These are phyloP conservation scores for Melanotaenia boesemani DNA, from an alignment of 2,797 vertebrate species.

Conservation along the genomic window DNA sequence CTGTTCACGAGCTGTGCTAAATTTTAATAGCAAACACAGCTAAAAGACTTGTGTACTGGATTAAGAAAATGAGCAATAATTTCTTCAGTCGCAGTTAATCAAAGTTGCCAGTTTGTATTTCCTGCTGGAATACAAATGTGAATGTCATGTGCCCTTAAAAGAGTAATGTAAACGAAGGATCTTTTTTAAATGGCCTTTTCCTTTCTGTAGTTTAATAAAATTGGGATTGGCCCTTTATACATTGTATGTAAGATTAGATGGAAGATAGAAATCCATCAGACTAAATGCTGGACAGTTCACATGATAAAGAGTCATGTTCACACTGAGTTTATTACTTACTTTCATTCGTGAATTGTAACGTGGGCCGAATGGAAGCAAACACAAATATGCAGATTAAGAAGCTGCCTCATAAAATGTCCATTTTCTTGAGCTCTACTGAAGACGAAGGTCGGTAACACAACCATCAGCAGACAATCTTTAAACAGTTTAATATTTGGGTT, in stretches of 20 bases:
- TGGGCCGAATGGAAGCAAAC: neutral
- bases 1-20: constrained; percentile 14
- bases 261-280: constrained; percentile 19
- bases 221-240: constrained; percentile 36
- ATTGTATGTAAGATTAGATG: constrained; percentile 20
- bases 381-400: constrained; percentile 6
- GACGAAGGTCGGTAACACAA: constrained; percentile 66
- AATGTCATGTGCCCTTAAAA: constrained; percentile 61
- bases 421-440: constrained; percentile 34
- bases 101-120: constrained; percentile 56
- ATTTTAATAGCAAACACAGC: constrained; percentile 42
- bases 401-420: constrained; percentile 8
- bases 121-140: constrained; percentile 57
- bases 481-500: constrained; percentile 75
- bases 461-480: constrained; percentile 80
- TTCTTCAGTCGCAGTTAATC: constrained; percentile 35
- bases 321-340: constrained; percentile 2
- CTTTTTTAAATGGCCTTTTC: constrained; percentile 38
- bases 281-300: constrained; percentile 18
- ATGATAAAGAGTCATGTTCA: constrained; percentile 5
- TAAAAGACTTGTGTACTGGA: constrained; percentile 43
- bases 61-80: constrained; percentile 66
- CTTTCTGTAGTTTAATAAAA: constrained; percentile 32
- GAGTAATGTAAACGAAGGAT: constrained; percentile 30
- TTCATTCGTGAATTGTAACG: constrained; percentile 12